phyloP scores from a whole-genome alignment of 2,113 vertebrate genomes.

The Clarias batrachus region DNA sequence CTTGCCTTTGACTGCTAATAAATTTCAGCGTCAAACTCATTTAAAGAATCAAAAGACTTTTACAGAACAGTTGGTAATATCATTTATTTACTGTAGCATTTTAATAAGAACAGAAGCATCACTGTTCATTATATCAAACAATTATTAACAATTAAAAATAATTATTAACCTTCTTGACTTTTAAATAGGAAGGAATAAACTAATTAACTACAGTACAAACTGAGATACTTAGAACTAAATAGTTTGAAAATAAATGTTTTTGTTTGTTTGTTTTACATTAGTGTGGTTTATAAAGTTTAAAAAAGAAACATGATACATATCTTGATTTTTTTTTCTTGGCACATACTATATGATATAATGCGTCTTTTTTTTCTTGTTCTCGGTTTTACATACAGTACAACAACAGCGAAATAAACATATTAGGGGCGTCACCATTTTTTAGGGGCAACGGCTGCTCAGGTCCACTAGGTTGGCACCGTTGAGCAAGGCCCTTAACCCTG shows the following conservation, averaged over 20 bases:
- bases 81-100: neutral
- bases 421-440: too few species aligned
- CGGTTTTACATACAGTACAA: neutral
- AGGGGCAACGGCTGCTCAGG: too few species aligned
- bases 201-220: too few species aligned
- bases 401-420: neutral
- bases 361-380: neutral
- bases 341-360: neutral
- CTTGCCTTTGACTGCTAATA: neutral
- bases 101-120: neutral
- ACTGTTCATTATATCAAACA: too few species aligned
- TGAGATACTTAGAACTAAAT: too few species aligned
- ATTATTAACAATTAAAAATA: too few species aligned
- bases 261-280: too few species aligned
- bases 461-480: too few species aligned
- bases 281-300: too few species aligned
- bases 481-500: too few species aligned
- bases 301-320: too few species aligned
- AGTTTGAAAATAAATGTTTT: too few species aligned
- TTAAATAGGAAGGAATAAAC: neutral
- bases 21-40: neutral
- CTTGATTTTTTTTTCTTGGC: neutral
- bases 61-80: neutral
- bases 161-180: neutral
- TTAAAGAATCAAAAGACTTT: neutral